Percentiles rank a stretch among this genome's conserved stretches.
These are phyloP conservation scores for Propithecus deckenii DNA, from an alignment of 2,797 vertebrate genomes.

Conservation along the genomic window DNA sequence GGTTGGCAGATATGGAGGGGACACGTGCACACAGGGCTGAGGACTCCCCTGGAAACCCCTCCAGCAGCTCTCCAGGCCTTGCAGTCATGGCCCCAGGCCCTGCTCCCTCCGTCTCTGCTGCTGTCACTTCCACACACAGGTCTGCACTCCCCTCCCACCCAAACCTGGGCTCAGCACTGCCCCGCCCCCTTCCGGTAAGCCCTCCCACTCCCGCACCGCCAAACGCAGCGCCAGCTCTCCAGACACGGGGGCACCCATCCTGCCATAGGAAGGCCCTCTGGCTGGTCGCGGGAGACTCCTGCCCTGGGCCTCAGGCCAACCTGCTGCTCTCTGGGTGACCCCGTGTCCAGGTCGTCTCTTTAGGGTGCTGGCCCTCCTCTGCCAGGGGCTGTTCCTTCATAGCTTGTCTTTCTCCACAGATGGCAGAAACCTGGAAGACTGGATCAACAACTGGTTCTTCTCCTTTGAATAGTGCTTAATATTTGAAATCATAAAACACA, in stretches of 20 bases:
- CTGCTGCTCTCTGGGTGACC: not conserved
- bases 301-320: not conserved
- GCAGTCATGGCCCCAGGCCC: too few relatives aligned
- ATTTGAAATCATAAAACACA: not conserved
- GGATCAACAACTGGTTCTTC: not conserved
- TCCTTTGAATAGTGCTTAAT: not conserved
- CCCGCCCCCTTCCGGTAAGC: too few relatives aligned
- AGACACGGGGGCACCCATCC: too few relatives aligned
- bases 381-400: too few relatives aligned
- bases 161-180: not conserved
- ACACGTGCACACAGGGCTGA: not conserved
- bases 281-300: not conserved
- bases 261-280: rapidly evolving
- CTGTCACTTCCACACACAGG: too few relatives aligned
- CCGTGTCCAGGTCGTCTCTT: not conserved
- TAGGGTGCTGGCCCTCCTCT: not conserved
- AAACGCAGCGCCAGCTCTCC: not conserved
- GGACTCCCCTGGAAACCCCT: not conserved
- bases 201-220: rapidly evolving
- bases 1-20: not conserved
- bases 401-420: not conserved
- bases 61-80: not conserved
- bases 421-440: not conserved
- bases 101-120: not conserved
- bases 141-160: rapidly evolving